Evolutionary conservation across 1,140 invertebrate genomes (phyloP).

Genomic region (Ditylenchus dipsaci): DNA sequence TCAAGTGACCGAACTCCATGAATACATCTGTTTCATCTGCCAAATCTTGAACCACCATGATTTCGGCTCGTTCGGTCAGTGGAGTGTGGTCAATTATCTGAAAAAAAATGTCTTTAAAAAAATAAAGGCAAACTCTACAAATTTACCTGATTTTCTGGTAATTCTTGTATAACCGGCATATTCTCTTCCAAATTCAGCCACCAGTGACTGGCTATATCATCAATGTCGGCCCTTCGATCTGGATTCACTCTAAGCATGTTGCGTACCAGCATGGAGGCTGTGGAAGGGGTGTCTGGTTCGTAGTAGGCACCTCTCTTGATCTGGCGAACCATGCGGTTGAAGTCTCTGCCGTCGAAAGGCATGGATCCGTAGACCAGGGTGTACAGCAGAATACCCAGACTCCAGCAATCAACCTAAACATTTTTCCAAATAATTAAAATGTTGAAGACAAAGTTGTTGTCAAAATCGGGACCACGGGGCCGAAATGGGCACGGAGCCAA

Average conservation of each 20-base stretch:
- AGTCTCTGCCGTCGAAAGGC: conserved; percentile 98
- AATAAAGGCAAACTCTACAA: background rate
- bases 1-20: conserved; percentile 58
- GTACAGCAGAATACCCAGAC: conserved; percentile 89
- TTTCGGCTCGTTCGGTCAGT: conserved; percentile 54
- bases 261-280: conserved; percentile 84
- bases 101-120: conserved; percentile 37
- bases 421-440: background rate
- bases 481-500: background rate
- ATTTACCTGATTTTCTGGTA: conserved; percentile 56
- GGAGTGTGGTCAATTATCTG: conserved; percentile 56
- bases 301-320: conserved; percentile 94
- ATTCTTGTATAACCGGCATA: conserved; percentile 58
- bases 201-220: conserved; percentile 88
- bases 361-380: conserved; percentile 97
- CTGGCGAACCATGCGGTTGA: conserved; percentile 89
- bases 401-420: conserved; percentile 75
- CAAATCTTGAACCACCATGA: conserved; percentile 57
- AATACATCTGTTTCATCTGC: conserved; percentile 58
- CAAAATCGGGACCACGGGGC: no score
- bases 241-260: conserved; percentile 89
- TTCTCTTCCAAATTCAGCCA: conserved; percentile 74
- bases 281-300: conserved; percentile 89
- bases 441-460: background rate
- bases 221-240: conserved; percentile 78